Base-by-base conservation (phyloP, 2,888 invertebrate species). In the Mylabris sibirica region DNA sequence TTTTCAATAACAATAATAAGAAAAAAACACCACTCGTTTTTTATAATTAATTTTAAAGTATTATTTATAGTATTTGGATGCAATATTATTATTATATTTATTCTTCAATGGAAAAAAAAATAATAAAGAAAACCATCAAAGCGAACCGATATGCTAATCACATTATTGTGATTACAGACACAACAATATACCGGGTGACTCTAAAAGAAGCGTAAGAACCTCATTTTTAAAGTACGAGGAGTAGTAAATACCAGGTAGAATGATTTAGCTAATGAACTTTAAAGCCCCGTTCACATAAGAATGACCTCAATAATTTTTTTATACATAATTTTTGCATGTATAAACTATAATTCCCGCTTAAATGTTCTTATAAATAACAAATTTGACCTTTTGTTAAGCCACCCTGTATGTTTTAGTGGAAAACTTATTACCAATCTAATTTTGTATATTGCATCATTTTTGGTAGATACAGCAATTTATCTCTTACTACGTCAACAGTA, bases 101-200 rank as follows among this genome's bases (percentile, higher is more conserved):
- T 44, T n/a, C 44, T 38, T 4, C 30, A 44, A 20, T 3, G 20
- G 9, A 49, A 20, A 20, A 49, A 20, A n/a, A 49, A 20, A 20
- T 20, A 20, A 9, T 49, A 9, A n/a, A 20, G 9, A 49, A 49
- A 49, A 20, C 9, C 9, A 49, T 20, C 49, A 49, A 49, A 17
- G 2, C n/a, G 17, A 3, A 20, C 49, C 49, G 49, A 20, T 49
- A 49, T 3, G 49, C 3, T 49, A 49, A 49, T 20, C 60, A 34
- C 34, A 60, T 38, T 34, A n/a, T 35, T n/a, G 60, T 60, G 60
- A 35, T 20, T 60, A 30, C 8, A 35, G 60, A 60, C 60, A 60
- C 60, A 34, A 24, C 60, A 22, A 59, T 60, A 60, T 60, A 49
- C 49, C 9, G 11, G 20, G 49, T 20, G 49, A 49, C 20, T 49